These are phyloP conservation scores for Hyperoplus immaculatus DNA, from an alignment of 2,797 vertebrate genomes.

Conservation along the genomic window DNA sequence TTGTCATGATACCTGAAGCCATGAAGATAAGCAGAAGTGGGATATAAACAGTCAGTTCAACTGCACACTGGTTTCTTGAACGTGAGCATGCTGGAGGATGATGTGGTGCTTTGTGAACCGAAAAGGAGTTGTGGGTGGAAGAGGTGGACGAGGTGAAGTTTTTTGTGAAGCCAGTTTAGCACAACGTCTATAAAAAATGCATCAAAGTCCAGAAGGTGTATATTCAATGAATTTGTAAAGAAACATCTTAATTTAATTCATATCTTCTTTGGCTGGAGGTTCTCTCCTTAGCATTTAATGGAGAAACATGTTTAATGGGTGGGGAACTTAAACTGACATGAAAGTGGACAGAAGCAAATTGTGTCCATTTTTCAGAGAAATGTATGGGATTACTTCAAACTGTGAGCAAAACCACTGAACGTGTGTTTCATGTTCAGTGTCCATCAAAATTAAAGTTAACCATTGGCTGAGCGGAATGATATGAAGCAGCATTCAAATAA, in stretches of 20 bases:
- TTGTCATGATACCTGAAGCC: slow-evolving; percentile 95
- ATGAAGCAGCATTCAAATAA: slow-evolving; percentile 23
- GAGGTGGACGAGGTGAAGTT: slow-evolving; percentile 54
- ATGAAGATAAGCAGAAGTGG: slow-evolving; percentile 73
- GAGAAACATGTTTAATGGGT: slow-evolving; percentile 41
- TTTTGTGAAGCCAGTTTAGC: slow-evolving; percentile 44
- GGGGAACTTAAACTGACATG: slow-evolving; percentile 33
- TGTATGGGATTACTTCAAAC: slow-evolving; percentile 41
- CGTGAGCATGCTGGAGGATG: slow-evolving; percentile 71
- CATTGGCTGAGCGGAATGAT: slow-evolving; percentile 39
- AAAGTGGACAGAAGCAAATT: slow-evolving; percentile 27
- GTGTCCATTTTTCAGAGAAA: neutral
- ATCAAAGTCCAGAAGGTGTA: neutral
- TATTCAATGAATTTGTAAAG: slow-evolving; percentile 29
- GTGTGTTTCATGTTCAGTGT: slow-evolving; percentile 41
- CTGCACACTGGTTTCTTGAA: slow-evolving; percentile 68
- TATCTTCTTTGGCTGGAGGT: slow-evolving; percentile 24
- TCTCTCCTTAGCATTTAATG: slow-evolving; percentile 26
- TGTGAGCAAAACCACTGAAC: slow-evolving; percentile 40
- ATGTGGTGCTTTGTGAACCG: slow-evolving; percentile 60
- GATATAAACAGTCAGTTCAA: slow-evolving; percentile 70
- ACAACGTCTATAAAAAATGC: slow-evolving; percentile 12
- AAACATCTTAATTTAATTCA: slow-evolving; percentile 19
- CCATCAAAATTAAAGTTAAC: slow-evolving; percentile 31
- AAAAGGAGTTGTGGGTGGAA: slow-evolving; percentile 57